These are phyloP conservation scores for Scylla paramamosain DNA, from an alignment of 1,140 invertebrate species.

Conservation along the genomic window DNA sequence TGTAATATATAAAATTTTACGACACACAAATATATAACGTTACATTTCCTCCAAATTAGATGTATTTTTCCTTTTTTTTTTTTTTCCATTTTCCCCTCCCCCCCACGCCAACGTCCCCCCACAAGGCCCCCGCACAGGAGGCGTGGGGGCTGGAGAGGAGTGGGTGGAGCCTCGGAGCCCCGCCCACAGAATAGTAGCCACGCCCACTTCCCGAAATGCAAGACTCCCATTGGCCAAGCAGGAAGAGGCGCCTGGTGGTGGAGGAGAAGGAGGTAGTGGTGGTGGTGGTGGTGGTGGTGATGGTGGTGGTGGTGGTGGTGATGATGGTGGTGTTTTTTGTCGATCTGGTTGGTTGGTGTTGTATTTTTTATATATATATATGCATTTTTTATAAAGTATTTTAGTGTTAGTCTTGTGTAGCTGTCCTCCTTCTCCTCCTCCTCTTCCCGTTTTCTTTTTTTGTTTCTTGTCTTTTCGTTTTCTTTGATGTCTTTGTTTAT, in stretches of 20 bases:
- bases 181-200: not conserved
- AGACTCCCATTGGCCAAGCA: not conserved
- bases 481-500: too few relatives aligned
- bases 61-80: not conserved
- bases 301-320: too few relatives aligned
- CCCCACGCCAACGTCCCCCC: not conserved
- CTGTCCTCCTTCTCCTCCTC: not conserved
- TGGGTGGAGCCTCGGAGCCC: constrained; percentile 4
- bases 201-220: not conserved
- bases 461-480: not conserved
- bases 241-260: not conserved
- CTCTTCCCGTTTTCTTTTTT: not conserved
- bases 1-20: too few relatives aligned
- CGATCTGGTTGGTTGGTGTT: not conserved
- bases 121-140: not conserved
- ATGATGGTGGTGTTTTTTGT: not conserved
- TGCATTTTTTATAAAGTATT: not conserved
- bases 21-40: not conserved
- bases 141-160: not conserved
- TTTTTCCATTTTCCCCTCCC: not conserved
- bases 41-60: not conserved
- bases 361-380: not conserved
- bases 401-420: not conserved
- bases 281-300: not conserved
- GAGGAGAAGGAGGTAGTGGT: not conserved